Base-by-base conservation (phyloP, 2,888 invertebrate genomes). In the Xylophagus ater region DNA sequence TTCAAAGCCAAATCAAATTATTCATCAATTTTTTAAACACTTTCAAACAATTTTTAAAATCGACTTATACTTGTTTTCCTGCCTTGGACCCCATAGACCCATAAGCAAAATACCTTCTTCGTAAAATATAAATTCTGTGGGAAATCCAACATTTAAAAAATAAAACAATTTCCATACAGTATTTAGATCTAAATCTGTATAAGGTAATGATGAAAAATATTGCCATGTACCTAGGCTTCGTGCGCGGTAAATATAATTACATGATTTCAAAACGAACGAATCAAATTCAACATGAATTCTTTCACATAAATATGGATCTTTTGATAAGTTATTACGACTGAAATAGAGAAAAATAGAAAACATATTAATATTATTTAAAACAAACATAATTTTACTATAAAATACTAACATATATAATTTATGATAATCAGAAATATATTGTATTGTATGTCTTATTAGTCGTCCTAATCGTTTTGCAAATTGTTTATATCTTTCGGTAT, bases 191-290 rank as follows among this genome's bases (percentile, higher is more conserved):
- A 80, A 69, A 32, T 70, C 64, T 44, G 69, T 65, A 53, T 76
- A 82, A 0, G 86, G 84, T 49, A 85, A 68, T 14, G 79, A 76
- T 10, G 83, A 79, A 49, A 86, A 71, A 64, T 84, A 86, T 58
- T 87, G 85, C 81, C 85, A 83, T 3, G 82, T 78, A 7, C 82
- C 81, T 44, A 81, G 67, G 54, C 78, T 77, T 32, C 78, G 74
- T 0, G 81, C 78, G 3, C 74, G 72, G 54, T 81, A 79, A 41
- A 86, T 74, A 47, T 73, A 76, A 40, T 74, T 69, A 23, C 78
- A 77, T 2, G 82, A 76, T 37, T 78, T 69, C 21, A 80, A 57
- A 41, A 87, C 74, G 48, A 86, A 74, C 5, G 76, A 71, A 58
- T 86, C 82, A 54, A 79, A 78, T 59, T 86, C 85, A 6, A 75